phyloP scores from a whole-genome alignment of 1,140 invertebrate species.

The Rhagoletis zephyria region DNA sequence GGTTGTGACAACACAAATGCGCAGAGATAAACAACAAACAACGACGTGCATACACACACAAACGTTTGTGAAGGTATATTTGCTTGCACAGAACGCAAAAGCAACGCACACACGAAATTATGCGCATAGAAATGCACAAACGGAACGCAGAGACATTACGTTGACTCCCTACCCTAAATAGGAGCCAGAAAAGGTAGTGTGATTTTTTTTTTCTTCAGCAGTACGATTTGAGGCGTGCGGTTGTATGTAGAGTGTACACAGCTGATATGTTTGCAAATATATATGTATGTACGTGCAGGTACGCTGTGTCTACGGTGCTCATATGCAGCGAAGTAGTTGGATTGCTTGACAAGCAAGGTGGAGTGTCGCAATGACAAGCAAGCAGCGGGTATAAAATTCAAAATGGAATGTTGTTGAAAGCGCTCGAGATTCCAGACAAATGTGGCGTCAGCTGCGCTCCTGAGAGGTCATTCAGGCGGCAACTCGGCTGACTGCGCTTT shows the following conservation, averaged over 20 bases:
- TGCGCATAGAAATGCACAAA: conserved; percentile 35
- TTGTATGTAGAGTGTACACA: background rate
- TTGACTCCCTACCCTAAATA: conserved; percentile 42
- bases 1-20: conserved; percentile 29
- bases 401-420: conserved; percentile 8
- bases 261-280: background rate
- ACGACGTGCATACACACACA: background rate
- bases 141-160: background rate
- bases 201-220: background rate
- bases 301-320: background rate
- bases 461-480: conserved; percentile 43
- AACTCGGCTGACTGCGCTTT: conserved; percentile 38
- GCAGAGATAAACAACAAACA: conserved; percentile 1
- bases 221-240: background rate
- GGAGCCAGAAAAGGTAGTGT: background rate
- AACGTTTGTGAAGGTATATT: too few species aligned
- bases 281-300: background rate
- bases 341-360: background rate
- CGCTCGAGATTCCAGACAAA: conserved; percentile 15
- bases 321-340: background rate
- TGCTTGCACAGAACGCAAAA: background rate
- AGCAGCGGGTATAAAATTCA: conserved; percentile 20
- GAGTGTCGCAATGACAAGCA: conserved; percentile 27
- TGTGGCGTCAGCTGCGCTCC: conserved; percentile 15
- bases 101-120: background rate